Conservation (phyloP, 2,888 invertebrate genomes). For the Myathropa florea region DNA sequence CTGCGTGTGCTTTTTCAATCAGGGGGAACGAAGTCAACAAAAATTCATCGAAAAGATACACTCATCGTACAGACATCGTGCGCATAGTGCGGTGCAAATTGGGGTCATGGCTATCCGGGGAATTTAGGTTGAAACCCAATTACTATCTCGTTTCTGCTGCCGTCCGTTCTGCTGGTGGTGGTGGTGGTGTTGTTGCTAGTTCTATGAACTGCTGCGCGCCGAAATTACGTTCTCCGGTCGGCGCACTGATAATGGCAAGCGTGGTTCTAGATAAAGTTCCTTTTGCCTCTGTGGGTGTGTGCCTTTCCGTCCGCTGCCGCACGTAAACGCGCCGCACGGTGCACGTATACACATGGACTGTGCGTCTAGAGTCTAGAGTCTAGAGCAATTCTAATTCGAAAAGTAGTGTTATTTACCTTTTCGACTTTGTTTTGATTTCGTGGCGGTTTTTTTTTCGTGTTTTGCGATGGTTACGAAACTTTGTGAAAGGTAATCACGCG, state of each 20-base stretch:
- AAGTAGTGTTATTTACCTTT: slow-evolving; percentile 39
- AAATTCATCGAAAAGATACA: slow-evolving; percentile 16
- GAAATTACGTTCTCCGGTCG: slow-evolving; percentile 19
- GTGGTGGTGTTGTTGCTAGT: slow-evolving; percentile 6
- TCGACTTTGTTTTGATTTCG: slow-evolving; percentile 28
- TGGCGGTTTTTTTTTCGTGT: background rate
- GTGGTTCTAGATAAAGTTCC: slow-evolving; percentile 30
- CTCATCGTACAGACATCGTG: slow-evolving; percentile 19
- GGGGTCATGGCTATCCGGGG: slow-evolving; percentile 57
- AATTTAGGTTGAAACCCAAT: slow-evolving; percentile 61
- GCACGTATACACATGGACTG: background rate
- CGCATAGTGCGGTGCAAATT: slow-evolving; percentile 28
- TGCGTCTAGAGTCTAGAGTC: background rate
- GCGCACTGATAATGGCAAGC: slow-evolving; percentile 33
- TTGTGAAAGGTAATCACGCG: slow-evolving; percentile 30
- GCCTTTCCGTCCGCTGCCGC: background rate
- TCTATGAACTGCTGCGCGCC: slow-evolving; percentile 32
- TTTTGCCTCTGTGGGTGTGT: background rate
- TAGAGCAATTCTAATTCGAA: slow-evolving; percentile 15
- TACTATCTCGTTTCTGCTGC: slow-evolving; percentile 17
- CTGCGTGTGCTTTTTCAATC: slow-evolving; percentile 27
- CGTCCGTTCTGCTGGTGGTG: background rate
- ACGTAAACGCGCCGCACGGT: background rate
- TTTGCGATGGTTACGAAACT: background rate
- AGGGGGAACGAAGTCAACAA: background rate